Evolutionary conservation across 1,140 invertebrate species (phyloP).

Genomic region (Drosophila nikananu): DNA sequence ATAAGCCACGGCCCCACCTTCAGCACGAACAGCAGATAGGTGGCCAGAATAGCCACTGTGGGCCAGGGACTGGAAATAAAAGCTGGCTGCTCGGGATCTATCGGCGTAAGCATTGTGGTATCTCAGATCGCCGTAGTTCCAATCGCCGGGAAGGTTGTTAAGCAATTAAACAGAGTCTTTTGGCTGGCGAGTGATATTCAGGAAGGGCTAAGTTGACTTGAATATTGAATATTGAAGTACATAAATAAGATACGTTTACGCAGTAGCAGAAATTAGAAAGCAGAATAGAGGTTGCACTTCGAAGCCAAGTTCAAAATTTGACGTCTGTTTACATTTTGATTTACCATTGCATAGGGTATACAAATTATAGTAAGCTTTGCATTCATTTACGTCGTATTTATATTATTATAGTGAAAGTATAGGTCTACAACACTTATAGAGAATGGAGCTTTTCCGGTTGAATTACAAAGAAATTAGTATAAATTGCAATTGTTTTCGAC

Average conservation of each 20-base stretch:
- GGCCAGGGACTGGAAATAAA: slow-evolving; percentile 90
- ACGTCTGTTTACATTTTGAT: not conserved
- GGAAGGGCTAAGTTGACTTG: not conserved
- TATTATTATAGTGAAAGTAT: no score
- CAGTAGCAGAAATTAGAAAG: not conserved
- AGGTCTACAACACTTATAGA: no score
- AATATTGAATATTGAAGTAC: not conserved
- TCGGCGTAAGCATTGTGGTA: not conserved
- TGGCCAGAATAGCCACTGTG: slow-evolving; percentile 88
- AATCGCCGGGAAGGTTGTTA: not conserved
- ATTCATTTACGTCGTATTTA: no score
- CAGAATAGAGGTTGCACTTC: not conserved
- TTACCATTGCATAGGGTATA: not conserved
- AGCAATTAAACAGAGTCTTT: not conserved
- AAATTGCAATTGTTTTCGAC: not conserved
- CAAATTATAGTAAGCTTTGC: not conserved
- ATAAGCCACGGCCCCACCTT: slow-evolving; percentile 89
- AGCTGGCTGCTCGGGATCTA: slow-evolving; percentile 77
- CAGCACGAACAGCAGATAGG: slow-evolving; percentile 89
- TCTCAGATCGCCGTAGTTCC: not conserved
- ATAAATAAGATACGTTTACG: not conserved
- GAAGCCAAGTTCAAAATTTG: not conserved
- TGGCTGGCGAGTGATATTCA: not conserved
- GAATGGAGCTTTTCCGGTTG: not conserved
- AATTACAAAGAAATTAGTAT: not conserved